Evolutionary conservation across 1,140 invertebrate species (phyloP), one percentile per base, ranked within the genome.

Genomic region (Phthorimaea operculella): DNA sequence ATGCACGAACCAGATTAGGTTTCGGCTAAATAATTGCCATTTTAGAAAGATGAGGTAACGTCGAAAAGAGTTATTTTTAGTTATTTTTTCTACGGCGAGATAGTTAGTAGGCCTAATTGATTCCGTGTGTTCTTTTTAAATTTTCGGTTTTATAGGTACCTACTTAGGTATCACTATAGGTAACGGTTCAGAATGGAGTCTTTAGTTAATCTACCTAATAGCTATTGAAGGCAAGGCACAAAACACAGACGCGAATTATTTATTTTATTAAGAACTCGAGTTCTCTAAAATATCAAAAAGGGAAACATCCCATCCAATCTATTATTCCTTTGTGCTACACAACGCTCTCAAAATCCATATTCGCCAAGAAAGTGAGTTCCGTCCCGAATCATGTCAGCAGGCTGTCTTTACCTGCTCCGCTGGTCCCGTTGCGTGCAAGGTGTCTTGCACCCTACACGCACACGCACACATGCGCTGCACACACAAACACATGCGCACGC

Each of bases 351-450:
- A 69, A 68, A 72, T 60, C 64, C 67, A 77, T 76, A 79, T 77
- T 79, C 69, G 72, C 62, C 61, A 55, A 66, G 62, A 71, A 68
- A 71, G 68, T 68, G 51, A 63, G 70, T 72, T 75, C 67, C 66
- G 74, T 75, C 60, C 59, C 59, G 62, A 72, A 73, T 69, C 66
- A 67, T 76, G 74, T 77, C 74, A 78, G 68, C 70, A 60, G 60
- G 64, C 56, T 39, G 58, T 65, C 60, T 74, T 78, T 83, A 83
- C 80, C 78, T 83, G 80, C 75, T 71, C 58, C 59, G 67, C 70
- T 51, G 66, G 69, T 79, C 75, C 77, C 76, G 74, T 79, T 77
- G 76, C 71, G 70, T 74, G 78, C 78, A 79, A 79, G 76, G 76
- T 78, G 79, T 71, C 76, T 57, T 65, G 62, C 21, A 75, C 75